Evolutionary conservation across 2,113 vertebrate species (phyloP).

Genomic region (Myrmecobius fasciatus): DNA sequence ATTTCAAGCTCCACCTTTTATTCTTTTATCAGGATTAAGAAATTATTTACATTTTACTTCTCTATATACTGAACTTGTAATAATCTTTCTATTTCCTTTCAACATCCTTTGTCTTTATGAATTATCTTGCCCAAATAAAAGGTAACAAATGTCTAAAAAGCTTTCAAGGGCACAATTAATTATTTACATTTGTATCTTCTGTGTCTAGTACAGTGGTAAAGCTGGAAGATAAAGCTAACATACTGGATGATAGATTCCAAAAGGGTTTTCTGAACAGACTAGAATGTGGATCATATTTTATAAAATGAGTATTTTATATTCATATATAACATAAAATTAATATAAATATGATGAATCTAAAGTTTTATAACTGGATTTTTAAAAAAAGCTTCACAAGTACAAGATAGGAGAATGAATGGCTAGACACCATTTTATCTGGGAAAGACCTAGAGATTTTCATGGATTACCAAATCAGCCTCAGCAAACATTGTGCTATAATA

Average conservation of each 20-base stretch:
- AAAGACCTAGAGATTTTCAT: not conserved
- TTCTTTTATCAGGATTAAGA: not conserved
- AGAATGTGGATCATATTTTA: not conserved
- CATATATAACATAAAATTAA: no score
- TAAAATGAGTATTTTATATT: not conserved
- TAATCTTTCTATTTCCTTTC: not conserved
- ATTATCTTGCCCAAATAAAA: not conserved
- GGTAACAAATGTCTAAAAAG: not conserved
- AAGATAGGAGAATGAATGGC: not conserved
- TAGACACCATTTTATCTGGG: not conserved
- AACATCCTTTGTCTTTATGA: not conserved
- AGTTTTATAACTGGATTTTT: not conserved
- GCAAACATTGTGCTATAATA: not conserved
- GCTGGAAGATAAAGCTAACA: not conserved
- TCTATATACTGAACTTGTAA: not conserved
- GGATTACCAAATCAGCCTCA: not conserved
- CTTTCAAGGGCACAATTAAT: not conserved
- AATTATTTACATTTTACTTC: conserved; percentile 2
- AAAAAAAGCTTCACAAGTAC: not conserved
- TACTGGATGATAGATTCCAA: not conserved
- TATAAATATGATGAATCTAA: not conserved
- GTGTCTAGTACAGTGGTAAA: not conserved
- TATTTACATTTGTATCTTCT: not conserved
- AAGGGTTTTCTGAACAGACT: not conserved
- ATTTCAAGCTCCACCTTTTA: not conserved